phyloP scores from a whole-genome alignment of 2,888 invertebrate genomes.

The Parnassius apollo region DNA sequence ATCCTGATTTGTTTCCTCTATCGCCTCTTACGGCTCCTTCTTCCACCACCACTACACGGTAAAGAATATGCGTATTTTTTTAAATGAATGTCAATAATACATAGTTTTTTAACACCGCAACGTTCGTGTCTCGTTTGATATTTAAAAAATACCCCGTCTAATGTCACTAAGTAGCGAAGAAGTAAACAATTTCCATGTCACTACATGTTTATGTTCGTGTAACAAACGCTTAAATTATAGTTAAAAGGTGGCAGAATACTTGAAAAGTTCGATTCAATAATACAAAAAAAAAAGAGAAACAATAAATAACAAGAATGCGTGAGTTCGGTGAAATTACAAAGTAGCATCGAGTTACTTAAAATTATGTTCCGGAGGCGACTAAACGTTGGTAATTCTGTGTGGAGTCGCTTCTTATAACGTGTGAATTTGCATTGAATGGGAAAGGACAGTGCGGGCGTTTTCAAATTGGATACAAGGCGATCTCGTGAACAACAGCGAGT shows the following conservation, averaged over 20 bases:
- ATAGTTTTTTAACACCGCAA: too few species aligned
- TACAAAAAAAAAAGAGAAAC: neutral
- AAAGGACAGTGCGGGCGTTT: conserved; percentile 64
- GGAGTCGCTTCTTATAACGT: conserved; percentile 73
- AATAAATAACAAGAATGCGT: conserved; percentile 4
- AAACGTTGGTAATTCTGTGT: conserved; percentile 77
- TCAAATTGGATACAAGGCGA: conserved; percentile 49
- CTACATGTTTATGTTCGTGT: conserved; percentile 7
- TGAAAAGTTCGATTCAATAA: neutral
- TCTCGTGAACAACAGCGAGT: conserved; percentile 37
- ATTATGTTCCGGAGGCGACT: conserved; percentile 78
- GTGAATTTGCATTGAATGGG: conserved; percentile 79
- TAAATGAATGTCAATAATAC: too few species aligned
- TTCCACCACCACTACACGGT: too few species aligned
- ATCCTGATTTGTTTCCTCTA: too few species aligned
- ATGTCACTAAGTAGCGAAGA: neutral
- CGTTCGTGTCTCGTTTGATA: too few species aligned
- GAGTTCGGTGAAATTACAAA: conserved; percentile 60
- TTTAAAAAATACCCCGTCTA: neutral
- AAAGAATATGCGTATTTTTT: too few species aligned
- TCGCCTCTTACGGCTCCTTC: too few species aligned
- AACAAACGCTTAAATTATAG: conserved; percentile 2
- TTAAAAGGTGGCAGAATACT: neutral
- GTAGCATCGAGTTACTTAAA: conserved; percentile 45
- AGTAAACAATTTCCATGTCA: conserved; percentile 19